Evolutionary conservation across 2,888 invertebrate genomes (phyloP).

Genomic region (Oscheius sp.): DNA sequence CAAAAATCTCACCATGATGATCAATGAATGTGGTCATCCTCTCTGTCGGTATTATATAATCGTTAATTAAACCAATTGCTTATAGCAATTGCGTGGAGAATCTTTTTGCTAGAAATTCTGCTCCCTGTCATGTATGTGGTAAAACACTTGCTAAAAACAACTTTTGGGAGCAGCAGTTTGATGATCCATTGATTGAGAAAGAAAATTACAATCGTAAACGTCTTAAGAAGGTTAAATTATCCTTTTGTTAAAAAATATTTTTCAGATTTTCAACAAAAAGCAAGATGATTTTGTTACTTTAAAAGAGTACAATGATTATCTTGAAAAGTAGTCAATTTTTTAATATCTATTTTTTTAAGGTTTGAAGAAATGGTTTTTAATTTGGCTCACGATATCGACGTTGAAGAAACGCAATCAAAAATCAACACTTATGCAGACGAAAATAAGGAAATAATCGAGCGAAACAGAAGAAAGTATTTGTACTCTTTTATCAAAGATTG

Average conservation of each 20-base stretch:
- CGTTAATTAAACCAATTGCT: neutral
- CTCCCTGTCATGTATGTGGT: conserved; percentile 81
- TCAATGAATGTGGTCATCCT: conserved; percentile 96
- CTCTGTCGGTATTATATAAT: conserved; percentile 83
- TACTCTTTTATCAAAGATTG: neutral
- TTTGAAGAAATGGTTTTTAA: conserved; percentile 59
- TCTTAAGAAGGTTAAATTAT: conserved; percentile 75
- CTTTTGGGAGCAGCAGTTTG: conserved; percentile 91
- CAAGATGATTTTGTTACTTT: conserved; percentile 88
- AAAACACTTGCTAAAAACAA: conserved; percentile 86
- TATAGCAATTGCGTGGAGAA: conserved; percentile 72
- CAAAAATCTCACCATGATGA: conserved; percentile 93
- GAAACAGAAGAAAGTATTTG: conserved; percentile 59
- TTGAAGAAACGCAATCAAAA: conserved; percentile 58
- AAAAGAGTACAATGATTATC: conserved; percentile 90
- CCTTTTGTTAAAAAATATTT: neutral
- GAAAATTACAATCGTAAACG: conserved; percentile 92
- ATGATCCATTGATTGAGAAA: conserved; percentile 94
- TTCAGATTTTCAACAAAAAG: conserved; percentile 84
- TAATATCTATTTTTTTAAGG: conserved; percentile 27
- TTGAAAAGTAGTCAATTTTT: conserved; percentile 85
- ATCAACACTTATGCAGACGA: conserved; percentile 56
- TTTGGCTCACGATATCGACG: conserved; percentile 57
- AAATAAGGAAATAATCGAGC: conserved; percentile 62
- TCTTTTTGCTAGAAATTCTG: conserved; percentile 93